Conservation (phyloP, 2,113 vertebrate genomes). For the Aspiorhynchus laticeps region DNA sequence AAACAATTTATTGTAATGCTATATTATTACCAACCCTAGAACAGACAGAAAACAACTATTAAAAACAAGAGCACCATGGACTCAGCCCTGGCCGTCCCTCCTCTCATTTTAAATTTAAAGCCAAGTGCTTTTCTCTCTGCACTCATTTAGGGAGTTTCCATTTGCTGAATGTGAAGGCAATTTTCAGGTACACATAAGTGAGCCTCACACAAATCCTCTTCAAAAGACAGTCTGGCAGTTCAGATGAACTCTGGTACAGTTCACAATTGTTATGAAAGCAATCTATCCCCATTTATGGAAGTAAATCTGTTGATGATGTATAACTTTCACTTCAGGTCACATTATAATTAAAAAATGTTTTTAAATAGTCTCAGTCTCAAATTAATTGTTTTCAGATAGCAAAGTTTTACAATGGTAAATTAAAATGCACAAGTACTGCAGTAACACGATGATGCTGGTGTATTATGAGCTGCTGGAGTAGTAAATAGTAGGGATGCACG, state of each 20-base stretch:
- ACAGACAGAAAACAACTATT: not conserved
- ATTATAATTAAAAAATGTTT: no score
- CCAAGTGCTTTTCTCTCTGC: not conserved
- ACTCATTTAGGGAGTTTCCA: not conserved
- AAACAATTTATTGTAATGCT: not conserved
- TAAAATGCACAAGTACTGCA: no score
- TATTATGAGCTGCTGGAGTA: no score
- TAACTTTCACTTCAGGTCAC: no score
- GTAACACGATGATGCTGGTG: no score
- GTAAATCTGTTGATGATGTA: not conserved
- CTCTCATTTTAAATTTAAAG: not conserved
- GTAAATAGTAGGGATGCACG: no score
- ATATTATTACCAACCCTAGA: not conserved
- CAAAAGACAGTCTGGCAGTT: not conserved
- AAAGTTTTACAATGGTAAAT: no score
- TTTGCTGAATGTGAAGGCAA: not conserved
- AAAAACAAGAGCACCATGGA: not conserved
- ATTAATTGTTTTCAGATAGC: no score
- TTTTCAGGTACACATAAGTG: not conserved
- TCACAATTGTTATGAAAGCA: not conserved
- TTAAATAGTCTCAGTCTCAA: no score
- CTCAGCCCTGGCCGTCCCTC: not conserved
- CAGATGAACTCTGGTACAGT: not conserved
- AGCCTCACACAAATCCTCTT: not conserved
- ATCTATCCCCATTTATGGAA: not conserved